These are phyloP conservation scores for Scrobipalpa costella DNA, from an alignment of 2,888 invertebrate species.

Conservation along the genomic window DNA sequence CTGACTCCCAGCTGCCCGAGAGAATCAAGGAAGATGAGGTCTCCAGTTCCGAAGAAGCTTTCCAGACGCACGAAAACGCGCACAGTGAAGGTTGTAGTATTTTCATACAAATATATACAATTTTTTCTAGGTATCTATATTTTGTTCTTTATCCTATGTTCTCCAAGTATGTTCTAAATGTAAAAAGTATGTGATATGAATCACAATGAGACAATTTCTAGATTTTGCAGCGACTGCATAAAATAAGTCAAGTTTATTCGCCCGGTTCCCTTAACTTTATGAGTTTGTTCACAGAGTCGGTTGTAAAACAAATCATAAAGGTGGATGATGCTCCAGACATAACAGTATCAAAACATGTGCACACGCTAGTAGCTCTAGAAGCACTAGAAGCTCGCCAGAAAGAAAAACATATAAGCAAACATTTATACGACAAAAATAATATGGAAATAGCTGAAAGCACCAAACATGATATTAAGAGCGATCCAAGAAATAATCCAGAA, in stretches of 20 bases:
- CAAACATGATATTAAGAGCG: slow-evolving; percentile 36
- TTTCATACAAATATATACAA: too few relatives aligned
- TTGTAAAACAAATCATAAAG: slow-evolving; percentile 41
- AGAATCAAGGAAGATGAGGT: slow-evolving; percentile 87
- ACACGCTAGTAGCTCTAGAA: slow-evolving; percentile 17
- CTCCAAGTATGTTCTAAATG: too few relatives aligned
- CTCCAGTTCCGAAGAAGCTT: slow-evolving; percentile 87
- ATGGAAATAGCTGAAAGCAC: slow-evolving; percentile 40
- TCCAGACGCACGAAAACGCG: slow-evolving; percentile 42
- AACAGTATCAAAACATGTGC: slow-evolving; percentile 55
- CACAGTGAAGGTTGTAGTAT: slow-evolving; percentile 6
- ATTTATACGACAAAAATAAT: slow-evolving; percentile 39
- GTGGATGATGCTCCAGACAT: slow-evolving; percentile 54
- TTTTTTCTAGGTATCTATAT: too few relatives aligned
- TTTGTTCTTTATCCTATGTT: too few relatives aligned
- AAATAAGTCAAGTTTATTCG: too few relatives aligned
- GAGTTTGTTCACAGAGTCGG: slow-evolving; percentile 40
- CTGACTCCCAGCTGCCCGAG: slow-evolving; percentile 62
- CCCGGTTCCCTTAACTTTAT: too few relatives aligned
- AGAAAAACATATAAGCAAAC: slow-evolving; percentile 34
- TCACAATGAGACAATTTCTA: too few relatives aligned
- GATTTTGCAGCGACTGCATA: too few relatives aligned
- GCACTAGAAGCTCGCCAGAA: slow-evolving; percentile 27
- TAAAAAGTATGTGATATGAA: too few relatives aligned
- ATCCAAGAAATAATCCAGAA: slow-evolving; percentile 33